Conservation (phyloP, 2,797 vertebrate genomes). For the Thaleichthys pacificus region DNA sequence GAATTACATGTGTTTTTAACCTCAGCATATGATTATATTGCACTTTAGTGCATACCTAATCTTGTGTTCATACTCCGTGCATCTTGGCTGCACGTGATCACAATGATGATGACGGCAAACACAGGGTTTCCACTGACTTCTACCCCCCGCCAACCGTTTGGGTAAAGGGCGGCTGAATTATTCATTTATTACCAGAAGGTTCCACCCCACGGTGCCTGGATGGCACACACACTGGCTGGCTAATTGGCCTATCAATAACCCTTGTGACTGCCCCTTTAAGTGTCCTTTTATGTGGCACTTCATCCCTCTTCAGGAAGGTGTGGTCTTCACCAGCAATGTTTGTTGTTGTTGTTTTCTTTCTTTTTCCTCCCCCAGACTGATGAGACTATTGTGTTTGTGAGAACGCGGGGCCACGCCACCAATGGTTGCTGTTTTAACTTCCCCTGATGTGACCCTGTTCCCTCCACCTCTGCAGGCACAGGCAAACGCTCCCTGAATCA, state of each 20-base stretch:
- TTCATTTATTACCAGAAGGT: conserved; percentile 78
- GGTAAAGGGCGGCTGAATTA: conserved; percentile 46
- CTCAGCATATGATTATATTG: no score
- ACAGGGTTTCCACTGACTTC: neutral
- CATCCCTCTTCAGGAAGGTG: conserved; percentile 67
- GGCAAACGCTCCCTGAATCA: conserved; percentile 54
- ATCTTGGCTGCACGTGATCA: neutral
- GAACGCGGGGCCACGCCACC: neutral
- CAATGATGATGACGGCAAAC: neutral
- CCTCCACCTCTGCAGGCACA: conserved; percentile 43
- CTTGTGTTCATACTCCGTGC: neutral
- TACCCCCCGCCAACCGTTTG: neutral
- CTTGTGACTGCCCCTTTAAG: conserved; percentile 62
- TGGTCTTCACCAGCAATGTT: conserved; percentile 23
- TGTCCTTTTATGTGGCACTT: conserved; percentile 27
- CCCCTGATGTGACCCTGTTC: conserved; percentile 35
- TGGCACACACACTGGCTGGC: conserved; percentile 68
- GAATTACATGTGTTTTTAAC: no score
- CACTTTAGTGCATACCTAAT: no score
- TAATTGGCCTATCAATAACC: conserved; percentile 85
- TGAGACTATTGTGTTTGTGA: conserved; percentile 2
- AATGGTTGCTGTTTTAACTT: conserved; percentile 2
- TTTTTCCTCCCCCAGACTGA: neutral
- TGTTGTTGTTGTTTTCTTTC: neutral
- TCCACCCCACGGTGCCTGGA: conserved; percentile 62